Evolutionary conservation across 2,113 vertebrate genomes (phyloP), one percentile per base, ranked within the genome.

Genomic region (Clarias batrachus): DNA sequence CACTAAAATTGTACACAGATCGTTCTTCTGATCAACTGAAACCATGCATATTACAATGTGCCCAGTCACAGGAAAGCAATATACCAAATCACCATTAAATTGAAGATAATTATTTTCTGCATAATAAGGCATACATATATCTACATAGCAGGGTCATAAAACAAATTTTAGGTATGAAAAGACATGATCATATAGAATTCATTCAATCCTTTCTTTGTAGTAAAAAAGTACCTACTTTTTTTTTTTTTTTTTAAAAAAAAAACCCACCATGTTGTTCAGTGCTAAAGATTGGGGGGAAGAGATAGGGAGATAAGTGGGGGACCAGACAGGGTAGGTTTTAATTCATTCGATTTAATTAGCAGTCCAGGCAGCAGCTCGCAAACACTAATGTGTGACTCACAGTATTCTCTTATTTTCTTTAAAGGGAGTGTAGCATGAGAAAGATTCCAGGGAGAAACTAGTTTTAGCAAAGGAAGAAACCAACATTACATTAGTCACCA

Each of bases 371-470:
- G 90, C 91, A 91, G 91, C 89, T 88, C 66, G 86, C 89, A 78
- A 82, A 82, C 93, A 93, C 93, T 94, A 91, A 91, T 91, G 90
- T 90, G 91, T 93, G 92, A 94, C 90, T 95, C 94, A 93, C 93
- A 93, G 92, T 94, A 95, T 94, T 93, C 93, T 93, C 92, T 92
- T 93, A 93, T 92, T 93, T 95, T 92, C 86, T 92, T 90, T 88
- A 89, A 92, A 92, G 88, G 90, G 84, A 89, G 88, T 94, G 94
- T 92, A 93, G 89, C 92, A 93, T 94, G 87, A 91, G 90, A 91
- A 90, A 91, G 89, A 90, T 85, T 89, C 82, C 87, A 91, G 89
- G 90, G 91, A 91, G 83, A 80, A 65, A 48, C 17, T 13, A 57
- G 52, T 63, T 57, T 85, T 25, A 57, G 76, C 19, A 83, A 73